These are phyloP conservation scores for Gordius sp. DNA, from an alignment of 2,888 invertebrate genomes.

Conservation along the genomic window DNA sequence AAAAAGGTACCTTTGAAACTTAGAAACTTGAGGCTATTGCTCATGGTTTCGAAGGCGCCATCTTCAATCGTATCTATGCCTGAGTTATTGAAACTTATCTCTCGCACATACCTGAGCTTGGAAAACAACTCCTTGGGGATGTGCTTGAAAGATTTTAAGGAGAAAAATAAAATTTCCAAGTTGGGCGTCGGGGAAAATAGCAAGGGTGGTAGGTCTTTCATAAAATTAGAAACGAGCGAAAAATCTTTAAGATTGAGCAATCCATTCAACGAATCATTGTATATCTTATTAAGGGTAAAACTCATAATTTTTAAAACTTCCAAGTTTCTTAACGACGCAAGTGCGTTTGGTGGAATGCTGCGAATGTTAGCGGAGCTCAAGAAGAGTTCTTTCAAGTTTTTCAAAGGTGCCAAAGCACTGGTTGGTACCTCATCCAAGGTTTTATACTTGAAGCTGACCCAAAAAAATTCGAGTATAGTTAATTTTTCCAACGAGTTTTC, in stretches of 20 bases:
- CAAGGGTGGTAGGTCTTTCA: neutral
- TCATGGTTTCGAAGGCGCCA: neutral
- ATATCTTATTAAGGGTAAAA: conserved; percentile 7
- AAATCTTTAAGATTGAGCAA: conserved; percentile 4
- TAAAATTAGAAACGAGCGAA: neutral
- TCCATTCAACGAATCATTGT: neutral
- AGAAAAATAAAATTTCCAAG: neutral
- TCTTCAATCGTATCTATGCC: conserved; percentile 9
- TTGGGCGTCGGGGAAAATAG: neutral
- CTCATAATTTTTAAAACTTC: neutral
- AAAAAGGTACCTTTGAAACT: conserved; percentile 7
- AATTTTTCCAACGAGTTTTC: neutral
- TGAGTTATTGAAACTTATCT: conserved; percentile 1
- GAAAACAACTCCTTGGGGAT: neutral
- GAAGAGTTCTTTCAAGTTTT: neutral
- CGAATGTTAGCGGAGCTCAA: conserved; percentile 8
- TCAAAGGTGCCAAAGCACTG: neutral
- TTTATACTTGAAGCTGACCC: conserved; percentile 7
- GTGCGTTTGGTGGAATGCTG: neutral
- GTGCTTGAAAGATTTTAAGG: neutral
- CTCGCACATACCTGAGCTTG: neutral
- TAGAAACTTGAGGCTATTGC: neutral
- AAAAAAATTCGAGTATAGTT: conserved; percentile 12
- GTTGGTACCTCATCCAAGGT: neutral
- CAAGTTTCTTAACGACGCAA: neutral